Percentiles rank a stretch among this genome's conserved stretches.
Evolutionary conservation across 2,797 vertebrate species (phyloP).

Genomic region (Geotrypetes seraphini): DNA sequence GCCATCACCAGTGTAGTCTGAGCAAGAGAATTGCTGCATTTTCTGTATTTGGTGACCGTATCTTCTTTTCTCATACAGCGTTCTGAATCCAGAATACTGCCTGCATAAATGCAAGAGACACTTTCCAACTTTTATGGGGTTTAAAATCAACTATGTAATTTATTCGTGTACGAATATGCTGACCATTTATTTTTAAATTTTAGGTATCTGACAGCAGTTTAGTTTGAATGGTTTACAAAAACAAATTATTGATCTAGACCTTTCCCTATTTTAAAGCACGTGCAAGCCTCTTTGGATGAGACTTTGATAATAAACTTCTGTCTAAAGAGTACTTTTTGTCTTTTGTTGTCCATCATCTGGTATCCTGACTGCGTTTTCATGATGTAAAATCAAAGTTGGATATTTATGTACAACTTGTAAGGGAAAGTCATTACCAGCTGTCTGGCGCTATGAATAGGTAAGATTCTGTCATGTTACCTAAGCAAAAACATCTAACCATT

Average conservation of each 20-base stretch:
- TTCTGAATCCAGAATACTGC: constrained; percentile 35
- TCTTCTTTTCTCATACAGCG: constrained; percentile 32
- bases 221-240: constrained; percentile 25
- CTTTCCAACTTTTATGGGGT: constrained; percentile 34
- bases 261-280: constrained; percentile 23
- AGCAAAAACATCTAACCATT: too few species aligned
- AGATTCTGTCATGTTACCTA: too few species aligned
- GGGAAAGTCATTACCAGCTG: too few species aligned
- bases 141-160: constrained; percentile 18
- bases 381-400: too few species aligned
- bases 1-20: constrained; percentile 22
- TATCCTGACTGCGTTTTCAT: too few species aligned
- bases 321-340: constrained; percentile 19
- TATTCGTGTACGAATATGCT: constrained; percentile 27
- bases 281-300: constrained; percentile 18
- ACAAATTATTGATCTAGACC: constrained; percentile 17
- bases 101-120: background rate
- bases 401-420: too few species aligned
- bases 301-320: constrained; percentile 46
- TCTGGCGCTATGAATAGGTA: too few species aligned
- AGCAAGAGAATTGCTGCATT: constrained; percentile 33
- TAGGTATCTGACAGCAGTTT: constrained; percentile 23
- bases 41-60: constrained; percentile 30
- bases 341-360: background rate
- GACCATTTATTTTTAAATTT: constrained; percentile 22